phyloP scores from a whole-genome alignment of 2,113 vertebrate genomes.

The Corythornis vintsioides region DNA sequence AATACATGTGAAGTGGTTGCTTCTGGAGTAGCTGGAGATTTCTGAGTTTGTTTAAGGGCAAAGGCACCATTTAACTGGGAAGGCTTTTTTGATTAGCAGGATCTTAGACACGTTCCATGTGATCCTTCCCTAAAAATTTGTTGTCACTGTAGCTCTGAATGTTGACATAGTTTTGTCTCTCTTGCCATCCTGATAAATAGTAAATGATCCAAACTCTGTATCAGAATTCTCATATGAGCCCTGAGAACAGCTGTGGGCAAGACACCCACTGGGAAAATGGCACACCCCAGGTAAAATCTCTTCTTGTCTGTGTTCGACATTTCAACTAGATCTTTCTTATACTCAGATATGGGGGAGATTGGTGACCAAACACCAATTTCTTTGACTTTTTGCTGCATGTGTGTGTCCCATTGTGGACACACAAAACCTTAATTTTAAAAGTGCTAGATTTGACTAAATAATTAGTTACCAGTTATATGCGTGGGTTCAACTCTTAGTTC shows the following conservation, averaged over 20 bases:
- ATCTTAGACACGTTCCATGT: background rate
- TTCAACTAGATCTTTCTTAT: background rate
- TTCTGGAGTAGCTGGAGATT: background rate
- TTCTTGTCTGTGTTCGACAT: background rate
- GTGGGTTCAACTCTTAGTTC: background rate
- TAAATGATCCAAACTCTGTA: background rate
- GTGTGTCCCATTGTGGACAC: background rate
- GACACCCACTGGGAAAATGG: background rate
- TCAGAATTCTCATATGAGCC: background rate
- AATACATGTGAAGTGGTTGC: background rate
- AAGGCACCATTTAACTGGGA: background rate
- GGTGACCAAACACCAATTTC: background rate
- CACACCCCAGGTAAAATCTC: background rate
- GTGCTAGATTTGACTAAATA: background rate
- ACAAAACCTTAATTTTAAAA: background rate
- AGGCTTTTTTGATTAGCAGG: background rate
- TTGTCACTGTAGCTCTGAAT: background rate
- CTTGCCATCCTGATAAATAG: background rate
- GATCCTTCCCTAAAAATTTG: background rate
- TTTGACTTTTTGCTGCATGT: background rate
- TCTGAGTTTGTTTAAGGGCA: background rate
- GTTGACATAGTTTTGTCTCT: background rate
- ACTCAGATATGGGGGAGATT: background rate
- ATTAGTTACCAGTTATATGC: background rate
- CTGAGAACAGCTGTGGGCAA: background rate